These are phyloP conservation scores for Ceratotherium simum DNA, from an alignment of 2,113 vertebrate species.

Conservation along the genomic window DNA sequence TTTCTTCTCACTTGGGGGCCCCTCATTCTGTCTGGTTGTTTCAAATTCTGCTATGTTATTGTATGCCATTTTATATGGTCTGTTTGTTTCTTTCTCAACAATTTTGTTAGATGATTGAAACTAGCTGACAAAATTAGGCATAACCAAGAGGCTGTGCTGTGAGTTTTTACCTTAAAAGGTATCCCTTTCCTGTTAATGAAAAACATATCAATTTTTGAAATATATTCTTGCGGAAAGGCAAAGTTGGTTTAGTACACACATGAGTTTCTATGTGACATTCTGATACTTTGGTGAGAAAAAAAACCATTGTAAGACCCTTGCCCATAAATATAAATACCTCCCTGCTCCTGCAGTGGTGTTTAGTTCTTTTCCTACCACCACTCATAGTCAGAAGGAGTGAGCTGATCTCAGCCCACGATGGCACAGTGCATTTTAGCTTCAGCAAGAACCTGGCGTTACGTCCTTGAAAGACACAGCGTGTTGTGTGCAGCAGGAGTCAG, in stretches of 20 bases:
- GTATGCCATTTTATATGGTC: constrained; percentile 10
- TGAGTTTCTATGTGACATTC: background rate
- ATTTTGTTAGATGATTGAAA: constrained; percentile 16
- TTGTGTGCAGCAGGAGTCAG: background rate
- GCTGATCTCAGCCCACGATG: background rate
- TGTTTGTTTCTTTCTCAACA: background rate
- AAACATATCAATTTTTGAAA: background rate
- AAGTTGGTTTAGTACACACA: background rate
- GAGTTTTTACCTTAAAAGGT: constrained; percentile 37
- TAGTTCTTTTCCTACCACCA: background rate
- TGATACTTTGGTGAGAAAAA: background rate
- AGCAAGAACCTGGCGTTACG: background rate
- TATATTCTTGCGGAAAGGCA: background rate
- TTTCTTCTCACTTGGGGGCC: constrained; percentile 40
- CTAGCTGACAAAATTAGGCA: constrained; percentile 10
- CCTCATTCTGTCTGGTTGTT: constrained; percentile 44
- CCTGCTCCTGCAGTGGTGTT: background rate
- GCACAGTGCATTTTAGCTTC: background rate
- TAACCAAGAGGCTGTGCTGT: background rate
- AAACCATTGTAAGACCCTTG: background rate
- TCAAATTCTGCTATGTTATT: constrained; percentile 50
- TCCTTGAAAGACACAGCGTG: background rate
- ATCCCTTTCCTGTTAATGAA: background rate
- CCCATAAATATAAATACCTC: background rate
- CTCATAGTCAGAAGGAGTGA: background rate